These are phyloP conservation scores for Montipora sp. DNA, from an alignment of 64 coral and sea anemone species.

Conservation along the genomic window DNA sequence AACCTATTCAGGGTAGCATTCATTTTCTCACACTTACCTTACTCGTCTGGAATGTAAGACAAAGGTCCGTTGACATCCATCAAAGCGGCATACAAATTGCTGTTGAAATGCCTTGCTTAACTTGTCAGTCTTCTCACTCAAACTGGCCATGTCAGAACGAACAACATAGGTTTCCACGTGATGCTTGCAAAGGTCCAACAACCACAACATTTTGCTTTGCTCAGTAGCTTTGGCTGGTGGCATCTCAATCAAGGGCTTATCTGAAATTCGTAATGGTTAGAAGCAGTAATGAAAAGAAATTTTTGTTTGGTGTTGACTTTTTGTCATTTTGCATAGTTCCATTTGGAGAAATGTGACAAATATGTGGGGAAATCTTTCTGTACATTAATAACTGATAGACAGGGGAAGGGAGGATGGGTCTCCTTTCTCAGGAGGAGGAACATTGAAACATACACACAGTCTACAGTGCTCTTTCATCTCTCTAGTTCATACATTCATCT, in stretches of 20 bases:
- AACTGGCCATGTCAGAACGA: background rate
- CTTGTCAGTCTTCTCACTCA: conserved; percentile 1
- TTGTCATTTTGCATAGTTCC: background rate
- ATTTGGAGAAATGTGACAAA: background rate
- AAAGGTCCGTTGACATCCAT: conserved; percentile 32
- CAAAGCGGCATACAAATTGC: conserved; percentile 14
- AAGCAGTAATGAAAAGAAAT: background rate
- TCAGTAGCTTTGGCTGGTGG: background rate
- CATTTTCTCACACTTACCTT: conserved; percentile 22
- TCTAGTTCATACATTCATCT: background rate
- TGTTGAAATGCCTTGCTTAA: background rate
- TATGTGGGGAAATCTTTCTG: background rate
- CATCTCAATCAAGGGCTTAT: conserved; percentile 36
- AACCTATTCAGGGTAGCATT: background rate
- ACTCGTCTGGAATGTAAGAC: conserved; percentile 55
- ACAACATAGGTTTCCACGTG: conserved; percentile 35
- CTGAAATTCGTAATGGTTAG: conserved; percentile 16
- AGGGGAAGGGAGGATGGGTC: background rate
- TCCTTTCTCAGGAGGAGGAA: background rate
- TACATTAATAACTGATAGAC: background rate
- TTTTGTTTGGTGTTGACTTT: background rate
- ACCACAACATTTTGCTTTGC: conserved; percentile 45
- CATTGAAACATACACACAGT: background rate
- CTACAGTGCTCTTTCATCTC: background rate
- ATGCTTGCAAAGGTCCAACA: conserved; percentile 48